Conservation (phyloP, 2,888 invertebrate genomes). For the Deilephila elpenor region DNA sequence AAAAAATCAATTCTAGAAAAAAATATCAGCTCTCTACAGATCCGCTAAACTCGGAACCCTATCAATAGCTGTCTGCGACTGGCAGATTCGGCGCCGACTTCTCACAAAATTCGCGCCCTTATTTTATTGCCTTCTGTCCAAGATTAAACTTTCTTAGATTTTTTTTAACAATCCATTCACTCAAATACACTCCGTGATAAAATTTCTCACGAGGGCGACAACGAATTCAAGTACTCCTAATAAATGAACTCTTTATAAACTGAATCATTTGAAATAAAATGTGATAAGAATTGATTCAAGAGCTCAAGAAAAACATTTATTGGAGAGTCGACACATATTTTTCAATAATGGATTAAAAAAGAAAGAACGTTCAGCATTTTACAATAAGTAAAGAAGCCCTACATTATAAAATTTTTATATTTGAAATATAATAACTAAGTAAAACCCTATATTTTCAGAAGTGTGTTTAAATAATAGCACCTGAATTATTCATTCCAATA, state of each 20-base stretch:
- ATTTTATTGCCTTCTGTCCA: slow-evolving; percentile 82
- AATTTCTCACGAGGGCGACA: slow-evolving; percentile 45
- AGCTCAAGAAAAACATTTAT: not conserved
- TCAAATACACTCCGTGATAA: slow-evolving; percentile 59
- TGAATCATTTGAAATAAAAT: not conserved
- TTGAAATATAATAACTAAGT: not conserved
- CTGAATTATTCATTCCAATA: slow-evolving; percentile 31
- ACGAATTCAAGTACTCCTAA: slow-evolving; percentile 32
- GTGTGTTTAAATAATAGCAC: not conserved
- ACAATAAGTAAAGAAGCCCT: no score
- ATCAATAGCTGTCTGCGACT: slow-evolving; percentile 82
- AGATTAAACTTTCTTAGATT: slow-evolving; percentile 76
- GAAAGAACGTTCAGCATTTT: no score
- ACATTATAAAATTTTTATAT: not conserved
- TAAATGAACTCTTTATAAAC: not conserved
- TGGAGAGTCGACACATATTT: not conserved
- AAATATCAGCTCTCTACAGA: slow-evolving; percentile 54
- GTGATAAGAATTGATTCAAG: not conserved
- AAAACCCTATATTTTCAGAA: not conserved
- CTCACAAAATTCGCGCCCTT: slow-evolving; percentile 79
- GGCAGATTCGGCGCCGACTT: slow-evolving; percentile 79
- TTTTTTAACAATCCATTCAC: slow-evolving; percentile 67
- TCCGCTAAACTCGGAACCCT: slow-evolving; percentile 66
- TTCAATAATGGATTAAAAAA: not conserved
- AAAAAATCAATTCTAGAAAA: no score